Base-by-base conservation (phyloP, 1,140 invertebrate species). In the Penaeus indicus region DNA sequence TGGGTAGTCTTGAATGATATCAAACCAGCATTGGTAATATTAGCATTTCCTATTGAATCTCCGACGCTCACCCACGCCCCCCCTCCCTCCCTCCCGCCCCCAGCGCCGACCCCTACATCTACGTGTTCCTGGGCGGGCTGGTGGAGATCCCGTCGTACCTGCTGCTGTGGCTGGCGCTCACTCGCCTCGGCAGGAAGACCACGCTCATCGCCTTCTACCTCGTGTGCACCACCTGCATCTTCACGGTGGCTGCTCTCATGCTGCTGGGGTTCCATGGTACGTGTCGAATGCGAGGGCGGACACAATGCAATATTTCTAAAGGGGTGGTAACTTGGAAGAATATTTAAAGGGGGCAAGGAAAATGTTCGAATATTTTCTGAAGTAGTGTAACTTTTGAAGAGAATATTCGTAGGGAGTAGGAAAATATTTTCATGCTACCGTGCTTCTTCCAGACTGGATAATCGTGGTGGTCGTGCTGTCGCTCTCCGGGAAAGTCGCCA, bases 401-500 rank as follows among this genome's bases (percentile, higher is more conserved):
- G 32, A 1, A 32, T 32, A 32, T 32, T 32, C 2, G 2, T 1
- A 32, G 32, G 32, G 32, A 2, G 32, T 32, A 32, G 32, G 32
- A 32, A 32, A 32, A 42, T 42, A 3, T 8, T 42, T 42, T 8
- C 32, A 32, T 4, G 38, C 38, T 8, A 42, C 38, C 7, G 38
- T 8, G 7, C 38, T 13, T 13, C 0, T 54, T 54, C 54, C 54
- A 13, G 54, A 54, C 54, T 11, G 54, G 54, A 54, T 13, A 11
- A 16, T 54, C 16, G 54, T 54, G 5, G 54, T 54, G 54, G 10
- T 13, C 11, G 60, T 63, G 8, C 62, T 93, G 69, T 92, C 92
- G n/a, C 89, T 93, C 10, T 67, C 92, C 27, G 93, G 93, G 42
- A 93, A 93, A 90, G 92, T 93, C 89, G 91, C 91, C 38, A 92